Evolutionary conservation across 1,140 invertebrate species (phyloP).

Genomic region (Macrotrachela quadricornifera): DNA sequence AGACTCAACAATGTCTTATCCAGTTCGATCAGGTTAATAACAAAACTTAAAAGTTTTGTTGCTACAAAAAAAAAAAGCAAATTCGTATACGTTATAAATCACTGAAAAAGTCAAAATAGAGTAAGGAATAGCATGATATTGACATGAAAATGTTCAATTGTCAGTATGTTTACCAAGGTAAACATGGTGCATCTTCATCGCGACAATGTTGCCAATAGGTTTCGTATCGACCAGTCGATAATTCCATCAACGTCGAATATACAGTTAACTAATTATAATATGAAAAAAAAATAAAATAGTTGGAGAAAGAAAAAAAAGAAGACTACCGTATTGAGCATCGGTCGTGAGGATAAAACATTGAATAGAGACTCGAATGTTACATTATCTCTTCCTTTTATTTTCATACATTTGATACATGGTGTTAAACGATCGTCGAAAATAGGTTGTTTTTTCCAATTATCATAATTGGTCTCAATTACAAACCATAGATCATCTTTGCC

Average conservation of each 20-base stretch:
- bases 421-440: conserved; percentile 37
- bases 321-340: conserved; percentile 38
- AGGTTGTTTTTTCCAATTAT: conserved; percentile 37
- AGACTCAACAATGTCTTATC: no score
- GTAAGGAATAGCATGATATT: no score
- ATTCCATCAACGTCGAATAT: conserved; percentile 35
- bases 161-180: no score
- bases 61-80: no score
- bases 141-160: no score
- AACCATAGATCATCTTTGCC: conserved; percentile 28
- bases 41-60: no score
- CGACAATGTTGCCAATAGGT: conserved; percentile 31
- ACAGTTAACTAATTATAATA: conserved; percentile 31
- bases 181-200: no score
- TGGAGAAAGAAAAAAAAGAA: neutral
- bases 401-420: conserved; percentile 34
- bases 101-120: no score
- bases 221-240: conserved; percentile 26
- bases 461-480: conserved; percentile 41
- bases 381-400: conserved; percentile 14
- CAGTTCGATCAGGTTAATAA: no score
- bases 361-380: conserved; percentile 19
- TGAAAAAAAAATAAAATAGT: neutral
- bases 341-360: conserved; percentile 35
- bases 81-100: no score